Evolutionary conservation across 2,113 vertebrate species (phyloP).

Genomic region (Chionomys nivalis): DNA sequence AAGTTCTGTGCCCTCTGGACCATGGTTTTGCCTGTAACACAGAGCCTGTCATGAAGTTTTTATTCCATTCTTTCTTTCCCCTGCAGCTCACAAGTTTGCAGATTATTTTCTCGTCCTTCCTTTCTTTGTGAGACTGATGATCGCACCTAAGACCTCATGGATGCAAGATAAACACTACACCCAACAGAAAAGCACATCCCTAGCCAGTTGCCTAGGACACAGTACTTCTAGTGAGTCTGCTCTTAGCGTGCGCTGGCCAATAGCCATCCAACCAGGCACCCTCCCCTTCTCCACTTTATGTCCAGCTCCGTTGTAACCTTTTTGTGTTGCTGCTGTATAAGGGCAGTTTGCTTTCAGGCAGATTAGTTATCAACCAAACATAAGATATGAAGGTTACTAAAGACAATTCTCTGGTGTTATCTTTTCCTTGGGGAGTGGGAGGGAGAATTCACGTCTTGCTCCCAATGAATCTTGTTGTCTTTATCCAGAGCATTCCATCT

Average conservation of each 20-base stretch:
- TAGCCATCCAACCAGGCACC: background rate
- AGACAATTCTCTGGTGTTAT: background rate
- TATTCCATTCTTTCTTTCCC: background rate
- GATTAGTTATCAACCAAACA: background rate
- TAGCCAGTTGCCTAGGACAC: background rate
- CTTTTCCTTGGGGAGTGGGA: background rate
- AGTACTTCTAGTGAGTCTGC: background rate
- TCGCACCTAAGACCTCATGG: background rate
- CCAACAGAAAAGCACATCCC: background rate
- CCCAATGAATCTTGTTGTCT: background rate
- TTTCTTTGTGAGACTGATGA: background rate
- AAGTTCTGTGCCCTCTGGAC: background rate
- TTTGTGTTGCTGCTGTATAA: background rate
- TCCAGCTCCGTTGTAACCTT: background rate
- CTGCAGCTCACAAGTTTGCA: background rate
- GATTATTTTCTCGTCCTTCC: background rate
- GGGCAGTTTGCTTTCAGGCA: background rate
- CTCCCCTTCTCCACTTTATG: background rate
- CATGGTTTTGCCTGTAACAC: slow-evolving; percentile 19
- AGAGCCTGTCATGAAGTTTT: background rate
- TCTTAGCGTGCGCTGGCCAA: too few species aligned
- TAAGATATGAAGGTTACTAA: background rate
- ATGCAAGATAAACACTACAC: background rate
- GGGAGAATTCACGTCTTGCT: background rate
- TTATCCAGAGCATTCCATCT: background rate